These are phyloP conservation scores for Tetropium fuscum DNA, from an alignment of 2,888 invertebrate genomes.

Conservation along the genomic window DNA sequence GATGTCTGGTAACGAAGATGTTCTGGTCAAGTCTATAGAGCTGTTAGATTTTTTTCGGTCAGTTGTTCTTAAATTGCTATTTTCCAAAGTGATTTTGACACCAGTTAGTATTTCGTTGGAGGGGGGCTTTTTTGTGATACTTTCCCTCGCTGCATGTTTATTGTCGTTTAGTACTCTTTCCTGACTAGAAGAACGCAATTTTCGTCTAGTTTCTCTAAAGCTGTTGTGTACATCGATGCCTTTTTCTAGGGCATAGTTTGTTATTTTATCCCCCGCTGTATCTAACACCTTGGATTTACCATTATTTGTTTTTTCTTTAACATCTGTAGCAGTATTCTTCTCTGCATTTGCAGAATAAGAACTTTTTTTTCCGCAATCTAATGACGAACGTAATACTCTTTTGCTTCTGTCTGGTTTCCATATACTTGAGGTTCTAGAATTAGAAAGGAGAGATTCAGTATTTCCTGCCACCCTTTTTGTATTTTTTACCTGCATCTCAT, in stretches of 20 bases:
- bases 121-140: background rate
- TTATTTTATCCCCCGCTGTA: background rate
- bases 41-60: background rate
- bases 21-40: background rate
- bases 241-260: background rate
- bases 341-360: background rate
- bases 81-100: slow-evolving; percentile 4
- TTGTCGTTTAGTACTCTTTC: slow-evolving; percentile 17
- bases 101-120: background rate
- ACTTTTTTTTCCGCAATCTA: background rate
- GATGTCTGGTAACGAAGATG: background rate
- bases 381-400: background rate
- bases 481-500: background rate
- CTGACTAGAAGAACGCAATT: slow-evolving; percentile 17
- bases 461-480: too few species aligned
- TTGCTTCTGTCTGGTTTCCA: too few species aligned
- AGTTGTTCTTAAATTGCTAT: background rate
- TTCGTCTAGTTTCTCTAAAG: slow-evolving; percentile 14
- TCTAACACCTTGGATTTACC: background rate
- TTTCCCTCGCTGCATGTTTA: background rate
- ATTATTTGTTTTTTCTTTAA: background rate
- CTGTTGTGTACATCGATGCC: too few species aligned
- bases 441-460: too few species aligned
- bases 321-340: background rate
- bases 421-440: too few species aligned